These are phyloP conservation scores for Forbesichthys agassizii DNA, from an alignment of 2,113 vertebrate genomes.

Conservation along the genomic window DNA sequence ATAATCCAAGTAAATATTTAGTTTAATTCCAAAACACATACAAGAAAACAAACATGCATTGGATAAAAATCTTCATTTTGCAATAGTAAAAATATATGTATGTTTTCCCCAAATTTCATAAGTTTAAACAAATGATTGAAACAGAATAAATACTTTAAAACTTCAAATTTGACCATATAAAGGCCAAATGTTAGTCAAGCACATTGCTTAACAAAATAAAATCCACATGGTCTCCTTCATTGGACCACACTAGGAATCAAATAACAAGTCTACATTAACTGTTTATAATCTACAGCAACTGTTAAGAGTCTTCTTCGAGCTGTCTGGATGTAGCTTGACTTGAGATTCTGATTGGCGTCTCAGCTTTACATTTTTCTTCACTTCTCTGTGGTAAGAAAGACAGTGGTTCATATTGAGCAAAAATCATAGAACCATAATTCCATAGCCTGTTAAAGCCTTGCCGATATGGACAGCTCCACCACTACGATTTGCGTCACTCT, in stretches of 20 bases:
- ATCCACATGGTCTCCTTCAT: conserved; percentile 3
- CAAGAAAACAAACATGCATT: conserved; percentile 21
- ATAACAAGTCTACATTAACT: neutral
- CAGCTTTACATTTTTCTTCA: conserved; percentile 63
- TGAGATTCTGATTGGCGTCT: conserved; percentile 21
- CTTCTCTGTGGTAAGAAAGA: conserved; percentile 52
- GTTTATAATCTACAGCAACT: conserved; percentile 65
- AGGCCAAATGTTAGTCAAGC: neutral
- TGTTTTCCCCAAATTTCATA: neutral
- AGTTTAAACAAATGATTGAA: neutral
- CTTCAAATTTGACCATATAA: conserved; percentile 9
- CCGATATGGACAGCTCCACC: neutral
- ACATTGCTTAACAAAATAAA: conserved; percentile 13
- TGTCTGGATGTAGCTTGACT: conserved; percentile 46
- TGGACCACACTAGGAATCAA: neutral
- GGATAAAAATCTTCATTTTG: conserved; percentile 25
- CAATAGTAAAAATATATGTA: conserved; percentile 12
- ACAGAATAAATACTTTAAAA: conserved; percentile 18
- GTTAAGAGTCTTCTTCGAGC: conserved; percentile 32
- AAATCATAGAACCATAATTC: no score
- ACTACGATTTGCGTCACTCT: neutral
- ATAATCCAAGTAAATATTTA: neutral
- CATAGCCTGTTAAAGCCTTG: no score
- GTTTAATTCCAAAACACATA: conserved; percentile 1
- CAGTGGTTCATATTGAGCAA: no score